phyloP scores from a whole-genome alignment of 2,113 vertebrate genomes.

The Oxygymnocypris stewartii region DNA sequence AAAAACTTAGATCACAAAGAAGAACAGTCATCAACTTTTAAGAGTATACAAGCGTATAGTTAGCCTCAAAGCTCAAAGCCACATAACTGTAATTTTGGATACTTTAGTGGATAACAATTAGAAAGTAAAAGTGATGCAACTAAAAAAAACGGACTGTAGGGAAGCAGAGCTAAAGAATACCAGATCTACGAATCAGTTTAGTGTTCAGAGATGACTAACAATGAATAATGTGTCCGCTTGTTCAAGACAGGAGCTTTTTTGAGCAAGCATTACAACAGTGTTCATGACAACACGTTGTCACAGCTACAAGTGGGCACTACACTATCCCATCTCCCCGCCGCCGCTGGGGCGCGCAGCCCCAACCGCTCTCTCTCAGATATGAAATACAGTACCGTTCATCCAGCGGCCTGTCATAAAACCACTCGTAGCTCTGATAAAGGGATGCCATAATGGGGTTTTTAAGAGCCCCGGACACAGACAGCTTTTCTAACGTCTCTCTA shows the following conservation, averaged over 20 bases:
- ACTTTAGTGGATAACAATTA: neutral
- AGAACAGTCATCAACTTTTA: too few species aligned
- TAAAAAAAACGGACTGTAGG: neutral
- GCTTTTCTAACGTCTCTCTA: conserved; percentile 16
- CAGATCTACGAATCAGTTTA: neutral
- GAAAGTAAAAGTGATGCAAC: neutral
- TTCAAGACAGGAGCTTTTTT: conserved; percentile 14
- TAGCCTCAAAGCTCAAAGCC: neutral
- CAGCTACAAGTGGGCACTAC: conserved; percentile 13
- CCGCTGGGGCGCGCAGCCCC: neutral
- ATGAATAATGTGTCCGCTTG: neutral
- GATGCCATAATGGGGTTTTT: conserved; percentile 17
- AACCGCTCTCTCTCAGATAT: conserved; percentile 15
- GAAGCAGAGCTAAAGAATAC: neutral
- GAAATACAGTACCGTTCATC: conserved; percentile 20
- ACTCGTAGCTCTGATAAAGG: conserved; percentile 44
- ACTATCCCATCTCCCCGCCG: neutral
- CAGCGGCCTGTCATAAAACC: conserved; percentile 35
- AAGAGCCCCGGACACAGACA: conserved; percentile 5
- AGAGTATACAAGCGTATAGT: neutral
- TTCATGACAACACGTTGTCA: conserved; percentile 37
- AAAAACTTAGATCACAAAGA: neutral
- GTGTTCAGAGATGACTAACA: neutral
- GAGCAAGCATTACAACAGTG: conserved; percentile 5
- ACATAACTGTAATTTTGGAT: neutral